Percentiles rank a stretch among this genome's conserved stretches.
phyloP scores from a whole-genome alignment of 2,797 vertebrate species.

The Syngnathus acus region DNA sequence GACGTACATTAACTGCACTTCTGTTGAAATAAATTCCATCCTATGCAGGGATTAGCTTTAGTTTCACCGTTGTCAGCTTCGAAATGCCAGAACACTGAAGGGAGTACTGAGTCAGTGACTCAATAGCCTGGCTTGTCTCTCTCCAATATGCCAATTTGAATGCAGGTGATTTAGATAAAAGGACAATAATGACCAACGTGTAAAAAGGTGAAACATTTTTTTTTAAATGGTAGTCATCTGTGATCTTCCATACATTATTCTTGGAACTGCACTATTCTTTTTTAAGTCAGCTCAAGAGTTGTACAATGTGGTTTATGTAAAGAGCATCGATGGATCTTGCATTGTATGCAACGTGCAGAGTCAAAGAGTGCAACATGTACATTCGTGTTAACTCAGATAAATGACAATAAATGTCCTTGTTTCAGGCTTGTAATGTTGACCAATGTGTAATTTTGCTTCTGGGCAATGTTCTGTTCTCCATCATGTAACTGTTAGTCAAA shows the following conservation, averaged over 20 bases:
- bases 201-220: slow-evolving; percentile 67
- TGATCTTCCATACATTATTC: slow-evolving; percentile 45
- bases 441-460: slow-evolving; percentile 48
- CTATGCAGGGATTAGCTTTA: not conserved
- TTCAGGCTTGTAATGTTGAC: slow-evolving; percentile 45
- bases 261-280: slow-evolving; percentile 37
- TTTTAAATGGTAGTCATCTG: slow-evolving; percentile 46
- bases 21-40: no score
- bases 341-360: not conserved
- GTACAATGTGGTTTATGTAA: not conserved
- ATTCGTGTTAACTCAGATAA: slow-evolving; percentile 38
- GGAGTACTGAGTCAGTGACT: slow-evolving; percentile 47
- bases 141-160: slow-evolving; percentile 63
- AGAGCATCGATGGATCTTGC: not conserved
- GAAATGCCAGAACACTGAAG: slow-evolving; percentile 56
- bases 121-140: slow-evolving; percentile 45
- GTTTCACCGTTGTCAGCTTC: slow-evolving; percentile 53
- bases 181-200: slow-evolving; percentile 49
- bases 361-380: slow-evolving; percentile 20
- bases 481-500: slow-evolving; percentile 4
- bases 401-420: slow-evolving; percentile 39
- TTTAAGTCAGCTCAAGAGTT: slow-evolving; percentile 15
- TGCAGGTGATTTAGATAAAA: slow-evolving; percentile 42
- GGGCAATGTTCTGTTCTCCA: slow-evolving; percentile 22
- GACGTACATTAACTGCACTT: no score